Percentiles rank a stretch among this genome's conserved stretches.
phyloP scores from a whole-genome alignment of 2,113 vertebrate genomes.

The Stictonetta naevosa region DNA sequence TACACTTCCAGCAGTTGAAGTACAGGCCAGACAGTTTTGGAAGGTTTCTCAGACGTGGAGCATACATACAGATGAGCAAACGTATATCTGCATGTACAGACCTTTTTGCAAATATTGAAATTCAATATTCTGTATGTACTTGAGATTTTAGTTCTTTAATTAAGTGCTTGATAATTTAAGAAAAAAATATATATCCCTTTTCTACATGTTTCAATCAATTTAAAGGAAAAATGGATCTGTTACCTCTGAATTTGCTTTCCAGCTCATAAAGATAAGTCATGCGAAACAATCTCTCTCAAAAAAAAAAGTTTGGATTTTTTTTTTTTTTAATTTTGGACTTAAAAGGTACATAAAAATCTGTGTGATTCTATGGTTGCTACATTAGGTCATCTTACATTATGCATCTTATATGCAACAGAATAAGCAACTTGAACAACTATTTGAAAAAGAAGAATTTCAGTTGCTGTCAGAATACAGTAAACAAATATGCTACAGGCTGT shows the following conservation, averaged over 20 bases:
- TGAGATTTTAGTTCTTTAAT: not conserved
- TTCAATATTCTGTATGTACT: not conserved
- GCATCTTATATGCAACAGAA: not conserved
- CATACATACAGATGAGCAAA: conserved; percentile 4
- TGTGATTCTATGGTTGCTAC: not conserved
- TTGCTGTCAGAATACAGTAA: not conserved
- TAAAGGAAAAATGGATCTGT: not conserved
- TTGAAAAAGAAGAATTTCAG: not conserved
- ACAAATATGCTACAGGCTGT: not conserved
- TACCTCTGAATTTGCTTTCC: not conserved
- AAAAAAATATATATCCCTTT: not conserved
- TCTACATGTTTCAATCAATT: not conserved
- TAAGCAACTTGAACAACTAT: not conserved
- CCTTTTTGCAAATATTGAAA: conserved; percentile 1
- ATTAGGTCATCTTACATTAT: not conserved
- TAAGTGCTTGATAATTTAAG: not conserved
- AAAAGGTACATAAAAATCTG: not conserved
- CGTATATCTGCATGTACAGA: not conserved
- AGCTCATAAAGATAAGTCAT: not conserved
- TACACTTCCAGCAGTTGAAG: not conserved
- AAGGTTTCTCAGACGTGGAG: not conserved
- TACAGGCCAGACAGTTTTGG: not conserved
- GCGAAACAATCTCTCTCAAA: not conserved
- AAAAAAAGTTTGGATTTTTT: not conserved
- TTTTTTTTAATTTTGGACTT: not conserved